A percentile compares a stretch with the other conserved stretches of the same genome.
phyloP scores from a whole-genome alignment of 2,113 vertebrate species.

The Balaeniceps rex region DNA sequence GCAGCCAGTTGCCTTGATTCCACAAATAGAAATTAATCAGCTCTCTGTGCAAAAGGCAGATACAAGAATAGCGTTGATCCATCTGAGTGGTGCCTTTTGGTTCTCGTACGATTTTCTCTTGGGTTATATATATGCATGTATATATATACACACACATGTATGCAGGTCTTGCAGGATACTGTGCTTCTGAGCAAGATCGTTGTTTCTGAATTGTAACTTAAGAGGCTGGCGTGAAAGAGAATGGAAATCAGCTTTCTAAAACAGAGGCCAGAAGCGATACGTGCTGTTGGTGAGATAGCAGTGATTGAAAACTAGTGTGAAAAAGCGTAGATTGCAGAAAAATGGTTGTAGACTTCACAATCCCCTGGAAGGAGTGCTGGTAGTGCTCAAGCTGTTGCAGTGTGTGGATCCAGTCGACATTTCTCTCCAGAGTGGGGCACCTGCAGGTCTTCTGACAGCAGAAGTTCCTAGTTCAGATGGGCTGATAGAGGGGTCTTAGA shows the following conservation, averaged over 20 bases:
- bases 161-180: background rate
- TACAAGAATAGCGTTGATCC: background rate
- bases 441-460: background rate
- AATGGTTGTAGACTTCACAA: background rate
- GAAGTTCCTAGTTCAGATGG: background rate
- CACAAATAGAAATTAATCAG: background rate
- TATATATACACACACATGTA: rapidly evolving
- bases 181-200: background rate
- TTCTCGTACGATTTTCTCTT: background rate
- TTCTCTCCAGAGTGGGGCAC: background rate
- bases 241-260: background rate
- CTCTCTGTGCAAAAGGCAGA: background rate
- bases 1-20: background rate
- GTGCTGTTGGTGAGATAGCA: background rate
- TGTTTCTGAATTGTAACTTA: background rate
- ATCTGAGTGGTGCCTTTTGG: background rate
- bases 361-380: background rate
- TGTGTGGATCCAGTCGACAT: background rate
- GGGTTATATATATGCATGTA: background rate
- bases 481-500: background rate
- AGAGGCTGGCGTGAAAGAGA: background rate
- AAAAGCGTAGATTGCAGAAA: background rate
- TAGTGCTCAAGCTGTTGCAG: background rate
- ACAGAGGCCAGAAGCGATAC: background rate
- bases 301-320: background rate